phyloP scores from a whole-genome alignment of 2,797 vertebrate genomes.

The Trematomus bernacchii region DNA sequence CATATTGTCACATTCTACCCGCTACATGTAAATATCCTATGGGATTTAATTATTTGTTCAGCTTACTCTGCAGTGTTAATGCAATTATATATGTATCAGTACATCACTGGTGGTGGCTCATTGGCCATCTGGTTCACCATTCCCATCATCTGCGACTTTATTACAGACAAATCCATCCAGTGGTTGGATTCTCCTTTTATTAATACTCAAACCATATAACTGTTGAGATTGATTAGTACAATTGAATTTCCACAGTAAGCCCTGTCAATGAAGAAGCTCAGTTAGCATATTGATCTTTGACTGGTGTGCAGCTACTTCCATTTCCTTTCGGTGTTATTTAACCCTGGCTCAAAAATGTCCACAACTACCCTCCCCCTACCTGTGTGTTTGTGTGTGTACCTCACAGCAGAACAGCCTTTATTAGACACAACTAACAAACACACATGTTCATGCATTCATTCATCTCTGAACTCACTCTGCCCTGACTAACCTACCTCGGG shows the following conservation, averaged over 20 bases:
- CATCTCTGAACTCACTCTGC: slow-evolving; percentile 31
- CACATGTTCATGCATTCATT: slow-evolving; percentile 48
- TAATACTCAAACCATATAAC: slow-evolving; percentile 30
- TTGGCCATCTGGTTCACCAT: slow-evolving; percentile 42
- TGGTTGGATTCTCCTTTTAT: slow-evolving; percentile 27
- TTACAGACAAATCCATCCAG: slow-evolving; percentile 26
- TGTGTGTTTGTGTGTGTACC: slow-evolving; percentile 5
- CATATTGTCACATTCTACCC: slow-evolving; percentile 6
- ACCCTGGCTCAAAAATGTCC: slow-evolving; percentile 12
- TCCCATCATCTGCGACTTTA: slow-evolving; percentile 9
- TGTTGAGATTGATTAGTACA: slow-evolving; percentile 1
- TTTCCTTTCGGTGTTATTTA: slow-evolving; percentile 41
- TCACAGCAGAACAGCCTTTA: slow-evolving; percentile 21
- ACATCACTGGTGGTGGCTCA: slow-evolving; percentile 39
- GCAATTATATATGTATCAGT: slow-evolving; percentile 50
- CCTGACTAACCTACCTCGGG: slow-evolving; percentile 26
- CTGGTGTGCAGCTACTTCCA: neutral
- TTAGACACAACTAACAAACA: slow-evolving; percentile 41
- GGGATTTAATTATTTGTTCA: slow-evolving; percentile 9
- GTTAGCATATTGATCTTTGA: slow-evolving; percentile 43
- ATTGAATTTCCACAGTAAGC: slow-evolving; percentile 39
- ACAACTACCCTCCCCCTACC: slow-evolving; percentile 37
- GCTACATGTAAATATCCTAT: neutral
- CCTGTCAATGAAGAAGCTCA: slow-evolving; percentile 32
- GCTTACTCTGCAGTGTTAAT: slow-evolving; percentile 1